Conservation (phyloP, 2,888 invertebrate species). For the Cancer borealis region DNA sequence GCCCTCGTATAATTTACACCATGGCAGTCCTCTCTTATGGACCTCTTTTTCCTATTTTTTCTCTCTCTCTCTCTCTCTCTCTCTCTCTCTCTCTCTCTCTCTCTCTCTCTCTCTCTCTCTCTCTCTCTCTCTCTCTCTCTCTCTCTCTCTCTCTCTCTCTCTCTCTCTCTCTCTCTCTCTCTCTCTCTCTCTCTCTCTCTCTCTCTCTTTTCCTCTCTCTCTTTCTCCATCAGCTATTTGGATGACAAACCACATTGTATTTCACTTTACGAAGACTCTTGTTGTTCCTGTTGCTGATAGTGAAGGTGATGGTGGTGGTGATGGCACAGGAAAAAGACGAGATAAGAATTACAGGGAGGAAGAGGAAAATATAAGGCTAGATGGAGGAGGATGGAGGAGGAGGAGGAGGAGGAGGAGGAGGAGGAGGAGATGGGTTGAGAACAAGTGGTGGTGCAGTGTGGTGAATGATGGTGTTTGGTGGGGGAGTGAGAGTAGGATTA, state of each 20-base stretch:
- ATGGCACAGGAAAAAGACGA: neutral
- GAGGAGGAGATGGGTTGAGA: neutral
- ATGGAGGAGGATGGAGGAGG: neutral
- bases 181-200: conserved; percentile 56
- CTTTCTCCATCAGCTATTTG: neutral
- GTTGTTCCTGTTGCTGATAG: neutral
- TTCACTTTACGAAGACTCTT: neutral
- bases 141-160: conserved; percentile 53
- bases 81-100: neutral
- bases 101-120: conserved; percentile 55
- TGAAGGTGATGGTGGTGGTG: neutral
- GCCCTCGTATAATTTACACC: neutral
- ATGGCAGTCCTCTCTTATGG: neutral
- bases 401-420: neutral
- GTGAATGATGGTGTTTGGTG: neutral
- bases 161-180: conserved; percentile 53
- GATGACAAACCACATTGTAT: neutral
- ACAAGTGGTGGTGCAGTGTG: neutral
- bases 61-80: conserved; percentile 53
- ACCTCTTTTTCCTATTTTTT: neutral
- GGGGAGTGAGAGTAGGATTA: neutral
- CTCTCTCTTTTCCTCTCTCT: conserved; percentile 30
- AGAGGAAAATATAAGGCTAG: neutral
- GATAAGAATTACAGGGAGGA: neutral
- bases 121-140: neutral